Percentiles rank a stretch among this genome's conserved stretches.
Conservation (phyloP, 2,888 invertebrate genomes). For the Dinocampus coccinellae region DNA sequence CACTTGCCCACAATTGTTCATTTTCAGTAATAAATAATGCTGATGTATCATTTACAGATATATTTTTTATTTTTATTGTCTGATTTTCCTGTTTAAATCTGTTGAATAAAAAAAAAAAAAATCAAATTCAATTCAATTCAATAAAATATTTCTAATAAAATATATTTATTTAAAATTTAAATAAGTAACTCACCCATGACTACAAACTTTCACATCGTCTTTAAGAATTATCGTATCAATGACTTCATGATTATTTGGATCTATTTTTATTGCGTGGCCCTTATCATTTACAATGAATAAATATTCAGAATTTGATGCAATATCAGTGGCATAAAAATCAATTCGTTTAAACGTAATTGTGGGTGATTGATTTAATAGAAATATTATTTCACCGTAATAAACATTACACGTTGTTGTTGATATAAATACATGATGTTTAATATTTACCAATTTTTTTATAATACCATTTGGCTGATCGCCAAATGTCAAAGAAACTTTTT, state of each 20-base stretch:
- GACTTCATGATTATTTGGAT: slow-evolving; percentile 71
- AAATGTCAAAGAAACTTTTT: slow-evolving; percentile 58
- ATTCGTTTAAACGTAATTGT: slow-evolving; percentile 70
- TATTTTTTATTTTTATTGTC: slow-evolving; percentile 75
- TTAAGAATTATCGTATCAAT: slow-evolving; percentile 75
- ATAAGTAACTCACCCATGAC: slow-evolving; percentile 71
- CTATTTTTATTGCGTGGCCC: slow-evolving; percentile 75
- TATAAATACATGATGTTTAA: slow-evolving; percentile 69
- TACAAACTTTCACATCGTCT: slow-evolving; percentile 77
- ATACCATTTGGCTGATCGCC: slow-evolving; percentile 59
- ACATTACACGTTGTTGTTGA: slow-evolving; percentile 68
- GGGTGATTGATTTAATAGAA: slow-evolving; percentile 54
- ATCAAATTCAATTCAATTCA: neutral
- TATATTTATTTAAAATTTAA: slow-evolving; percentile 8
- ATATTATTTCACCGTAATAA: slow-evolving; percentile 67
- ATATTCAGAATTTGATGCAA: slow-evolving; percentile 74
- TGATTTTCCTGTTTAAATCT: slow-evolving; percentile 74
- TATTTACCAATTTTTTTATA: slow-evolving; percentile 69
- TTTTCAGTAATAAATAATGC: slow-evolving; percentile 76
- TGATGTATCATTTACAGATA: slow-evolving; percentile 76
- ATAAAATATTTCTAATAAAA: slow-evolving; percentile 5
- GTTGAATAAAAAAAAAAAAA: slow-evolving; percentile 22
- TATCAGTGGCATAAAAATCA: slow-evolving; percentile 74
- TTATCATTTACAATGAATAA: slow-evolving; percentile 76
- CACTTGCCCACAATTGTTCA: slow-evolving; percentile 80